Evolutionary conservation across 2,797 vertebrate genomes (phyloP).

Genomic region (Halcyon smyrnensis): DNA sequence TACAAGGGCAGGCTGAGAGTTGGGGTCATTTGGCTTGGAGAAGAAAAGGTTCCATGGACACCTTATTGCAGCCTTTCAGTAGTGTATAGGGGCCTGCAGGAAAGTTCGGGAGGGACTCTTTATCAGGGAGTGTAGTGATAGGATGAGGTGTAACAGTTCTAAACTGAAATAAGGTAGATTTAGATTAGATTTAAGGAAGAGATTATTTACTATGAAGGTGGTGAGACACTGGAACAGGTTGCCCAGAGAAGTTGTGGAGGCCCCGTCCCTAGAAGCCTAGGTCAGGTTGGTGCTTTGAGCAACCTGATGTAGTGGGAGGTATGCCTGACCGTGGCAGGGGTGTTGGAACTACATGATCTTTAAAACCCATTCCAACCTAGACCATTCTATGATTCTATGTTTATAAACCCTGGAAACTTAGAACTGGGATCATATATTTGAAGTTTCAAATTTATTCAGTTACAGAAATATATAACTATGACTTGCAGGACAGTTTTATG

Average conservation of each 20-base stretch:
- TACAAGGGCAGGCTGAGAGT: neutral
- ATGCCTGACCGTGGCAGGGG: neutral
- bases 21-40: neutral
- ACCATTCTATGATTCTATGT: neutral
- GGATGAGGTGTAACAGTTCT: neutral
- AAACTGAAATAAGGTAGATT: neutral
- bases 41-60: neutral
- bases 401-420: neutral
- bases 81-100: neutral
- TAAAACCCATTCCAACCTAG: neutral
- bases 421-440: neutral
- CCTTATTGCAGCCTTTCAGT: neutral
- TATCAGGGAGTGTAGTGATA: neutral
- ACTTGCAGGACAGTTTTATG: neutral
- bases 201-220: neutral
- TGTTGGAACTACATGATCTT: neutral
- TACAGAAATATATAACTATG: neutral
- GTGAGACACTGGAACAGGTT: neutral
- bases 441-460: conserved; percentile 7
- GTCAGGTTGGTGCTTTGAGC: neutral
- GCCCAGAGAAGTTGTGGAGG: neutral
- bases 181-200: neutral
- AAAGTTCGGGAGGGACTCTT: neutral
- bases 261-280: neutral
- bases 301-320: neutral